Conservation (phyloP, 2,888 invertebrate genomes). For the Apocheima hispidaria region DNA sequence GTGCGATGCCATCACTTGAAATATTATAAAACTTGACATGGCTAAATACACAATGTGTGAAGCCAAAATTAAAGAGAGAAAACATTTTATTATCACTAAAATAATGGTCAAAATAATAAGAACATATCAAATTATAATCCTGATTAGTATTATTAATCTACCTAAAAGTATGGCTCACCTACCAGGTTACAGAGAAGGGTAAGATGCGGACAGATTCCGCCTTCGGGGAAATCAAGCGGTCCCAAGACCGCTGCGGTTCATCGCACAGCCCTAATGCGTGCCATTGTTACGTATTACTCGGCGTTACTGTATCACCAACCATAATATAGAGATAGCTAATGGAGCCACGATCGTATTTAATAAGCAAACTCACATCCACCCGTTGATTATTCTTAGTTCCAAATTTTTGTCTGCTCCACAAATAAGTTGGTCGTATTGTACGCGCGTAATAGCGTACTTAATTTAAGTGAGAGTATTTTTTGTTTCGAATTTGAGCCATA, state of each 20-base stretch:
- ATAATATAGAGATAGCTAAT: neutral
- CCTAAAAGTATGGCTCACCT: conserved; percentile 22
- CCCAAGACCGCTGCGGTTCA: conserved; percentile 50
- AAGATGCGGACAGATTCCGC: conserved; percentile 47
- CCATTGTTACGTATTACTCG: conserved; percentile 64
- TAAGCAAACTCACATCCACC: neutral
- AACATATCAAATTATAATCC: neutral
- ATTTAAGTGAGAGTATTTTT: conserved; percentile 59
- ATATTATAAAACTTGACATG: too few species aligned
- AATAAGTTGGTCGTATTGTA: neutral
- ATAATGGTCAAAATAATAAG: too few species aligned
- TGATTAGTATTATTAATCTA: conserved; percentile 4
- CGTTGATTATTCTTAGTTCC: neutral
- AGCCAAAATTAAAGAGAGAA: too few species aligned
- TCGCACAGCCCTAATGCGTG: conserved; percentile 58
- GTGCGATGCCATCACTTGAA: too few species aligned
- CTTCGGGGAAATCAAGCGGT: conserved; percentile 69
- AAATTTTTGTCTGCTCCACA: neutral
- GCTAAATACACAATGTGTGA: too few species aligned
- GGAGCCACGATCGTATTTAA: neutral
- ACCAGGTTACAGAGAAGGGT: conserved; percentile 44
- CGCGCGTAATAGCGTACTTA: conserved; percentile 47
- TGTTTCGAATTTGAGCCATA: conserved; percentile 33
- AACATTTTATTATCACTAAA: too few species aligned
- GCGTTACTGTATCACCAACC: conserved; percentile 46